Evolutionary conservation across 1,140 invertebrate genomes (phyloP), one percentile per base, ranked within the genome.

Genomic region (Caenorhabditis tropicalis): DNA sequence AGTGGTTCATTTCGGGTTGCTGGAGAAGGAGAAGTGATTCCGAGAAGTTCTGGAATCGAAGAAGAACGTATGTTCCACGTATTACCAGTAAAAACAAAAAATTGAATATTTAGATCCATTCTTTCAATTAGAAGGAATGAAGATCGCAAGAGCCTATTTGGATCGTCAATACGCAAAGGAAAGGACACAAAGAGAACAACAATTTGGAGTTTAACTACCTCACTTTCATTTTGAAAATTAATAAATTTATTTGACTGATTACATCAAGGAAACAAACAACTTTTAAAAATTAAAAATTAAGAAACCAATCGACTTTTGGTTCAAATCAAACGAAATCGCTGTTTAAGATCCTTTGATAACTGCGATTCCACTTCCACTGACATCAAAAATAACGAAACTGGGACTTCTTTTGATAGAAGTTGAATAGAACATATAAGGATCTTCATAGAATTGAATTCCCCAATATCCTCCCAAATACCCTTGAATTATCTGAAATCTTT

Each of bases 381-480:
- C 83, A 80, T 84, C 83, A 31, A 84, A 51, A 39, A 84, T 48
- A 43, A 80, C 53, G 43, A 80, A 80, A 39, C 65, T 49, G n/a
- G 83, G 70, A 36, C 65, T 49, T 84, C 83, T 43, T 51, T 60
- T 80, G 46, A 53, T 29, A 39, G 46, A 16, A 31, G 83, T 84
- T 9, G 70, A 79, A 51, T n/a, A 48, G 24, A 84, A 60, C 70
- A 84, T 79, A 31, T 79, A 80, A 7, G 83, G 83, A 80, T 84
- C 83, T 27, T 84, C 83, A n/a, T 80, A 79, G 48, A 80, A 60
- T 15, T 51, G 43, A 27, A 84, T 70, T 2, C 27, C 27, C 83
- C 83, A 84, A 15, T 27, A 24, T 16, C 83, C 83, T 2, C 83
- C 83, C 0, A 79, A 33, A 27, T 33, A 24, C 43, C 31, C 74